Percentiles rank a stretch among this genome's conserved stretches.
Evolutionary conservation across 2,797 vertebrate species (phyloP).

Genomic region (Antrozous pallidus): DNA sequence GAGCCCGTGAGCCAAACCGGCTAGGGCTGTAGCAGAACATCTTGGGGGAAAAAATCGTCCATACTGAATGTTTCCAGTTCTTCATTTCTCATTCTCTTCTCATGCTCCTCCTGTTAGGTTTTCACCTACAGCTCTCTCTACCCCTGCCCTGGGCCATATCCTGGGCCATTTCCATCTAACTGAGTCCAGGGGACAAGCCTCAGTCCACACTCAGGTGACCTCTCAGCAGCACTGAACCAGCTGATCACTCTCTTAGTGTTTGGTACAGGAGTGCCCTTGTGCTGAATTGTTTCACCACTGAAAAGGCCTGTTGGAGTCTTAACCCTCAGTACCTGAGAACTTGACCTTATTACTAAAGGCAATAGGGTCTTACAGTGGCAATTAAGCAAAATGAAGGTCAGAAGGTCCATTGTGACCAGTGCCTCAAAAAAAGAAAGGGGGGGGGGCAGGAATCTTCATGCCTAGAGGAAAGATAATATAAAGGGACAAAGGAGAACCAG

Average conservation of each 20-base stretch:
- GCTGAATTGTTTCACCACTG: not conserved
- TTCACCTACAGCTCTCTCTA: not conserved
- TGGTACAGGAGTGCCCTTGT: not conserved
- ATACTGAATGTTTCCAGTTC: not conserved
- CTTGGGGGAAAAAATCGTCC: no score
- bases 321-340: not conserved
- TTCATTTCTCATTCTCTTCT: not conserved
- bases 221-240: not conserved
- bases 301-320: not conserved
- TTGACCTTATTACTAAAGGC: not conserved
- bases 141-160: not conserved
- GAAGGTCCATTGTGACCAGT: not conserved
- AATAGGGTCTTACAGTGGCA: fast-evolving
- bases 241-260: not conserved
- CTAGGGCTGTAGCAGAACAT: no score
- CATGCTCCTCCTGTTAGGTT: not conserved
- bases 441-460: not conserved
- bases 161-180: not conserved
- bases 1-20: no score
- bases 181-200: not conserved
- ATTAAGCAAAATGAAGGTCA: not conserved
- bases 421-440: not conserved
- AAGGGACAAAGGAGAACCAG: not conserved
- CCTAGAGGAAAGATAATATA: not conserved
- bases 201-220: not conserved